Percentiles rank a stretch among this genome's conserved stretches.
Evolutionary conservation across 1,140 invertebrate genomes (phyloP).

Genomic region (Bombus soroeensis): DNA sequence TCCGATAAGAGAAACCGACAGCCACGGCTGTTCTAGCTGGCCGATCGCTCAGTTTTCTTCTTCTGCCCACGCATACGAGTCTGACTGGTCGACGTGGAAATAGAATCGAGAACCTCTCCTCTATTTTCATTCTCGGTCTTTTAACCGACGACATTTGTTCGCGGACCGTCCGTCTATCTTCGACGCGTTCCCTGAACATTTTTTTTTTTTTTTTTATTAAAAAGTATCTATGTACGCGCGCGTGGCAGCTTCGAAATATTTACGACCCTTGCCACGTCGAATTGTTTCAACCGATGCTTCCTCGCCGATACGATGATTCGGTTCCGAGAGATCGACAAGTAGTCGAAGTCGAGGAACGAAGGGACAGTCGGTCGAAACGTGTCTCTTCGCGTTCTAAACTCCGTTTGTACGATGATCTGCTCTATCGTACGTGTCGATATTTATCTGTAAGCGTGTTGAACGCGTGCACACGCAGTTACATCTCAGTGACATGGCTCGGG

Average conservation of each 20-base stretch:
- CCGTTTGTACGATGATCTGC: too few species aligned
- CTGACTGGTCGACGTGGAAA: constrained; percentile 47
- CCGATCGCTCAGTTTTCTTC: constrained; percentile 56
- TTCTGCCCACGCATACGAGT: constrained; percentile 50
- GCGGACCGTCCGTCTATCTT: neutral
- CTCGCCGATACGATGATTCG: too few species aligned
- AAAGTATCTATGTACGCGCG: neutral
- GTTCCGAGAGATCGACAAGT: too few species aligned
- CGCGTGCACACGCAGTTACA: too few species aligned
- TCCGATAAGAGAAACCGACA: constrained; percentile 51
- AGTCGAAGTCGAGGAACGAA: too few species aligned
- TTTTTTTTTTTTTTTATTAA: neutral
- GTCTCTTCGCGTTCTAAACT: too few species aligned
- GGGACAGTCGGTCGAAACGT: too few species aligned
- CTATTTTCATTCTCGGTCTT: constrained; percentile 43
- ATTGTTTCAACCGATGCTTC: neutral
- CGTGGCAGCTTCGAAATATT: neutral
- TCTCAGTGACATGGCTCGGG: neutral
- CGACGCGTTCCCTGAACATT: neutral
- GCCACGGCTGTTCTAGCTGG: constrained; percentile 20
- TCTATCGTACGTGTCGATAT: too few species aligned
- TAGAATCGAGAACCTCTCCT: constrained; percentile 58
- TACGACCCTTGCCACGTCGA: neutral
- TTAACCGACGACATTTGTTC: constrained; percentile 12
- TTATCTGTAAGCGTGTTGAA: too few species aligned